These are phyloP conservation scores for Patella depressa DNA, from an alignment of 2,888 invertebrate species.

Conservation along the genomic window DNA sequence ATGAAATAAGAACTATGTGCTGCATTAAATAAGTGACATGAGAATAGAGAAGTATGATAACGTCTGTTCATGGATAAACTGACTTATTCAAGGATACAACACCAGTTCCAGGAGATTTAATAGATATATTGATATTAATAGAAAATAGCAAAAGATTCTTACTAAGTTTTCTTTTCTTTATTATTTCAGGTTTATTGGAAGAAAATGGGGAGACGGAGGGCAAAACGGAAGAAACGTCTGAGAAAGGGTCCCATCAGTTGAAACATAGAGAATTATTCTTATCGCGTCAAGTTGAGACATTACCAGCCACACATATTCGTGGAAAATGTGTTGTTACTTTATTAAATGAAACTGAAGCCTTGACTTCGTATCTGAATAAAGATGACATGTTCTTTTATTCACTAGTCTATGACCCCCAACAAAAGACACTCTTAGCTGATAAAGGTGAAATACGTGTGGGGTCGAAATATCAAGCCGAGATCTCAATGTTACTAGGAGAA, in stretches of 20 bases:
- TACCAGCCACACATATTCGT: conserved; percentile 98
- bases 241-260: conserved; percentile 88
- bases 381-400: conserved; percentile 99
- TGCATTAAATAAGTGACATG: too few species aligned
- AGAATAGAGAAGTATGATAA: too few species aligned
- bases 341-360: conserved; percentile 98
- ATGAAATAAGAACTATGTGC: too few species aligned
- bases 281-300: conserved; percentile 92
- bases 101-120: too few species aligned
- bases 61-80: too few species aligned
- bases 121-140: too few species aligned
- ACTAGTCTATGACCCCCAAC: conserved; percentile 98
- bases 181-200: conserved; percentile 1
- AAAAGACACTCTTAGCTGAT: conserved; percentile 98
- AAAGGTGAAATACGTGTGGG: conserved; percentile 94
- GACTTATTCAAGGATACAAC: too few species aligned
- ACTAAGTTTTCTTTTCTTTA: neutral
- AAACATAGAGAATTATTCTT: conserved; percentile 98
- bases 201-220: conserved; percentile 40
- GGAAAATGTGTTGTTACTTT: conserved; percentile 99
- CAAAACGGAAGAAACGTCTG: conserved; percentile 64
- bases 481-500: conserved; percentile 79
- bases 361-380: conserved; percentile 95
- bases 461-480: conserved; percentile 96
- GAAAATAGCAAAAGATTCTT: too few species aligned